Conservation (phyloP, 2,797 vertebrate species). For the Platyrinchus mystaceus region DNA sequence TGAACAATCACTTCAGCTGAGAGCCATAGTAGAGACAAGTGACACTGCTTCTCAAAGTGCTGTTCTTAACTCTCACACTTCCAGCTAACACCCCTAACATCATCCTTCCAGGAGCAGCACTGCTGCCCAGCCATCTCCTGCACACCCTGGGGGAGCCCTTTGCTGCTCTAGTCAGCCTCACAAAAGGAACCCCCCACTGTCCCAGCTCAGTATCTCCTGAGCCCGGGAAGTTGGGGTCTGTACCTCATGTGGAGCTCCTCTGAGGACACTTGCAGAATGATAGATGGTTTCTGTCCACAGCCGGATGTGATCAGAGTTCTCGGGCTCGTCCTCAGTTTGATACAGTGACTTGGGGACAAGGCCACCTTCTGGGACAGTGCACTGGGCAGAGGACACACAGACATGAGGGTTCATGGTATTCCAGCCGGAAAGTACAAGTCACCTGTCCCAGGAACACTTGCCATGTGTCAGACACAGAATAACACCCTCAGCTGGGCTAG, state of each 20-base stretch:
- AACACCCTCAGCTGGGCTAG: background rate
- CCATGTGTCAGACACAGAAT: background rate
- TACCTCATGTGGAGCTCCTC: constrained; percentile 81
- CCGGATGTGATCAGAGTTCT: constrained; percentile 73
- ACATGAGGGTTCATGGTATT: background rate
- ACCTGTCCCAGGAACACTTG: background rate
- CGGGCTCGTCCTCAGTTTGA: constrained; percentile 74
- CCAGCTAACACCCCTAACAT: background rate
- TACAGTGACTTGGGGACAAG: constrained; percentile 83
- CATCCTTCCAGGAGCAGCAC: background rate
- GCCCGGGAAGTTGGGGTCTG: background rate
- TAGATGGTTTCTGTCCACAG: constrained; percentile 83
- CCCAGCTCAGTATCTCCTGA: background rate
- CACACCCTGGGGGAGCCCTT: background rate
- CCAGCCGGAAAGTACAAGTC: background rate
- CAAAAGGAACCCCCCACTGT: background rate
- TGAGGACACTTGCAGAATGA: constrained; percentile 76
- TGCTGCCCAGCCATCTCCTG: background rate
- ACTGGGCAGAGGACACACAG: constrained; percentile 57
- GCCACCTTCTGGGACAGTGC: constrained; percentile 81
- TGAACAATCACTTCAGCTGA: too few relatives aligned
- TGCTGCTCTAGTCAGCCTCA: background rate
- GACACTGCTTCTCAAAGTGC: background rate
- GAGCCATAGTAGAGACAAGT: background rate
- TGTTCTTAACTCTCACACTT: background rate